Conservation (phyloP, 2,888 invertebrate species). For the Gymnosoma rotundatum region DNA sequence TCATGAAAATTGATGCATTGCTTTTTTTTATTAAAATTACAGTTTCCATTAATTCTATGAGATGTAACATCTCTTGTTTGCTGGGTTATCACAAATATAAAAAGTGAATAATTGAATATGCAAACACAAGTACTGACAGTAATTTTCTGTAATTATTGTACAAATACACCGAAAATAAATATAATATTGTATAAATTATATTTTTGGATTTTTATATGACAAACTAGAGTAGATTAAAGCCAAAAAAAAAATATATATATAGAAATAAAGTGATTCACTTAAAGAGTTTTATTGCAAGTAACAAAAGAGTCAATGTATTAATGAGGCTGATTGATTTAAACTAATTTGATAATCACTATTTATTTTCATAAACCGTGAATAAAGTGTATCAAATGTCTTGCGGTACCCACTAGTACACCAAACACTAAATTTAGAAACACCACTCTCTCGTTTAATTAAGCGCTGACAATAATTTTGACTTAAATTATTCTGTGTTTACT, state of each 20-base stretch:
- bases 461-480: too few relatives aligned
- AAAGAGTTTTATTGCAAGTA: neutral
- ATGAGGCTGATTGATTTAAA: neutral
- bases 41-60: too few relatives aligned
- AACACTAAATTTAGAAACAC: too few relatives aligned
- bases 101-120: conserved; percentile 2
- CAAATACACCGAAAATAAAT: conserved; percentile 16
- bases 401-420: too few relatives aligned
- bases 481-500: too few relatives aligned
- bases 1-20: too few relatives aligned
- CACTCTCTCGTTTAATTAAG: too few relatives aligned
- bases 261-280: conserved; percentile 10
- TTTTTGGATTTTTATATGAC: conserved; percentile 48
- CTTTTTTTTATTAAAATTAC: too few relatives aligned
- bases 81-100: conserved; percentile 35
- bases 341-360: too few relatives aligned
- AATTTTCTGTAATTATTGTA: conserved; percentile 38
- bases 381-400: too few relatives aligned
- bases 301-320: neutral
- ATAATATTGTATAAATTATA: neutral
- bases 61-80: neutral
- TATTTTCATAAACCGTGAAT: too few relatives aligned
- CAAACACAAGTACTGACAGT: conserved; percentile 17
- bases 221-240: conserved; percentile 24
- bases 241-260: too few relatives aligned